Evolutionary conservation across 2,888 invertebrate genomes (phyloP).

Genomic region (Mactromeris polynyma): DNA sequence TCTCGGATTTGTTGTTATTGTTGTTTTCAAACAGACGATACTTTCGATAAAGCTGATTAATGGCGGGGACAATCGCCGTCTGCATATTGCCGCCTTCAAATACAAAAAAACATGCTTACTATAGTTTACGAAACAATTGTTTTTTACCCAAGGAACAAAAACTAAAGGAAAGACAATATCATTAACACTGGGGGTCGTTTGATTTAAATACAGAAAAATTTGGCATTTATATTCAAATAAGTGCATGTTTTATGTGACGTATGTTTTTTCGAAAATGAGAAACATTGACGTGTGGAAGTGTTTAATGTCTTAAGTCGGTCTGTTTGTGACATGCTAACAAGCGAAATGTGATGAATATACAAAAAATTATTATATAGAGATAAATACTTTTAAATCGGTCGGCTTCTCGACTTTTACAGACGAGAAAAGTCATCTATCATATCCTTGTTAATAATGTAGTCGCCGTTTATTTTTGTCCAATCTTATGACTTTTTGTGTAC

Average conservation of each 20-base stretch:
- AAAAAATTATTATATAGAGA: not conserved
- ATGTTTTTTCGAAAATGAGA: not conserved
- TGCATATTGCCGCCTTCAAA: not conserved
- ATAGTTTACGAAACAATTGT: not conserved
- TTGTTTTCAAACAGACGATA: no score
- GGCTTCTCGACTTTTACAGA: not conserved
- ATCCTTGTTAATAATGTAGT: not conserved
- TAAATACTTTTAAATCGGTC: not conserved
- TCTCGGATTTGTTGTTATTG: no score
- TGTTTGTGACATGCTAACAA: not conserved
- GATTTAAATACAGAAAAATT: not conserved
- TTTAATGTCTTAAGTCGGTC: not conserved
- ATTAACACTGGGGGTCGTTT: not conserved
- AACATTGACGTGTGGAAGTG: not conserved
- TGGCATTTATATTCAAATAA: not conserved
- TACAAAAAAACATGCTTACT: not conserved
- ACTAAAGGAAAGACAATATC: not conserved
- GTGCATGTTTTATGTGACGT: not conserved
- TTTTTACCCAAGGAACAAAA: not conserved
- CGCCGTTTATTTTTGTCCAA: not conserved
- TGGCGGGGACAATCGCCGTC: no score
- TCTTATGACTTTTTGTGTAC: constrained; percentile 4
- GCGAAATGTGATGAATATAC: not conserved
- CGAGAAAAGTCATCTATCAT: not conserved
- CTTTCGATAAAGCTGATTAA: no score